Evolutionary conservation across 2,113 vertebrate species (phyloP).

Genomic region (Silurus glanis): DNA sequence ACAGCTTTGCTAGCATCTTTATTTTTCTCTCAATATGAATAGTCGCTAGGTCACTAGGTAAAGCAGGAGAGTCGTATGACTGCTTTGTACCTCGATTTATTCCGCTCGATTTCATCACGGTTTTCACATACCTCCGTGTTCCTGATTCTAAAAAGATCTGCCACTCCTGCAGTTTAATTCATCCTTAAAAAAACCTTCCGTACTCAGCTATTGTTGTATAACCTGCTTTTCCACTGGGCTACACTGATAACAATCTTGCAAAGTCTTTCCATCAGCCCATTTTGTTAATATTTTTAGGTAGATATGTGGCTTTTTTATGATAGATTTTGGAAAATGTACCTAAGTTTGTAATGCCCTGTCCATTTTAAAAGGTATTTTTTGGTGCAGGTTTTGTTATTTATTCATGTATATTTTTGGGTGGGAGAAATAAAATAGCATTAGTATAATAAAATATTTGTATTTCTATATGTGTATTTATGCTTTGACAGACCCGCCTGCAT

Average conservation of each 20-base stretch:
- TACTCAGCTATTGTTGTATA: background rate
- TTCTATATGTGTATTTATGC: background rate
- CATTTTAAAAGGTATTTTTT: background rate
- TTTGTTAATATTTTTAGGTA: background rate
- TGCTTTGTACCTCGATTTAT: background rate
- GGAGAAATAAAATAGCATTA: background rate
- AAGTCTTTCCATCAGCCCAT: background rate
- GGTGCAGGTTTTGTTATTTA: background rate
- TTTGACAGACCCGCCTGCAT: background rate
- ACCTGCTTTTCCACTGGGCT: background rate
- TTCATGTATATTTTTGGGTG: background rate
- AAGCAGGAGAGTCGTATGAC: background rate
- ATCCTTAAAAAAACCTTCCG: background rate
- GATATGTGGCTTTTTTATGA: background rate
- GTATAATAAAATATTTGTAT: background rate
- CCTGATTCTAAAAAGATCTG: background rate
- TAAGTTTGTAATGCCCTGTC: background rate
- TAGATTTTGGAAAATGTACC: background rate
- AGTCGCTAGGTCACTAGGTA: background rate
- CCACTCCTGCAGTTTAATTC: background rate
- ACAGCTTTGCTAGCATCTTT: background rate
- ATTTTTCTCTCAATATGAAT: background rate
- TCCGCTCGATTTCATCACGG: background rate
- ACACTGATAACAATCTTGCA: background rate
- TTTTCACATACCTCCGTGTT: background rate